Evolutionary conservation across 23 tunicate species (phyloP), one percentile per base, ranked within the genome.

Genomic region (Trididemnum nubilum): DNA sequence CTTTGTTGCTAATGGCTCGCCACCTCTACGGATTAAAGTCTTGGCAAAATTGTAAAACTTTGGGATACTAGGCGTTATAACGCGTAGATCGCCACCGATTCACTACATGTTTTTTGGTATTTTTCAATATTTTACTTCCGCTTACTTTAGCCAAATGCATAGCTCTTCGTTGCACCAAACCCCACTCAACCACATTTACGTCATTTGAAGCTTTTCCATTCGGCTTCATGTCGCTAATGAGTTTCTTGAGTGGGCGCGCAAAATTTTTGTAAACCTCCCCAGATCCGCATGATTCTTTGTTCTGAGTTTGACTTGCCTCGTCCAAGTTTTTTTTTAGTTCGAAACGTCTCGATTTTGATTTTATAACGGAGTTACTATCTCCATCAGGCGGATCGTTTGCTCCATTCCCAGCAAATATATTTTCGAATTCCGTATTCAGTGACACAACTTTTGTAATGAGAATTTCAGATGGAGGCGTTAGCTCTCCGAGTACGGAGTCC

Each of bases 121-220:
- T n/a, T n/a, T n/a, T n/a, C n/a, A 61, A 61, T 12, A 61, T 61
- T 61, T 21, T 4, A 61, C 31, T 67, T 5, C 38, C 5, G 31
- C 79, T 57, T 77, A 77, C 81, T 67, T 77, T 77, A 2, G 81
- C 81, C 36, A 52, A 5, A 26, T 57, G 44, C 81, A 77, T 77
- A 2, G 81, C 81, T 77, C 39, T 52, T 28, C 81, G 65, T 7
- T 66, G 81, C 1, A 52, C 23, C 67, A 77, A 26, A 29, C 81
- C 81, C 81, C 81, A 77, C 38, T 77, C 81, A 15, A 77, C 25
- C 2, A 77, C 67, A 23, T 19, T 33, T 12, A 38, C 40, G 7
- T 54, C 38, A 52, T 51, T 54, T 38, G 57, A 26, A 21, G 21
- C 18, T 37, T 37, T 2, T 12, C 74, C 74, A 33, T 32, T 34